phyloP scores from a whole-genome alignment of 2,113 vertebrate species.

The Pao palembangensis region DNA sequence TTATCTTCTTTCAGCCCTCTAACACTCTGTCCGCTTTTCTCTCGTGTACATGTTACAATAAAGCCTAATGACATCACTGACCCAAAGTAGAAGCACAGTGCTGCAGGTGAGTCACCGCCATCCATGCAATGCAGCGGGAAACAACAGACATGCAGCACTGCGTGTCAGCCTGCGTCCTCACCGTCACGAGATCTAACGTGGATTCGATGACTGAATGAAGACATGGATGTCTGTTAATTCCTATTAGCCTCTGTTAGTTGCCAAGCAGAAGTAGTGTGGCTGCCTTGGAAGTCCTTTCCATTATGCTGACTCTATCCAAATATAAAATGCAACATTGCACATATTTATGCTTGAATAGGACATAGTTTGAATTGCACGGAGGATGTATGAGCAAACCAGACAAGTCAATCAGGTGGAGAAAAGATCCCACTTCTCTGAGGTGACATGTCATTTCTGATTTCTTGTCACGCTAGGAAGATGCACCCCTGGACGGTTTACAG shows the following conservation, averaged over 20 bases:
- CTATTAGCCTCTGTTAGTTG: neutral
- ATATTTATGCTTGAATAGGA: no score
- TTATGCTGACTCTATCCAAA: no score
- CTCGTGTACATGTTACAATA: constrained; percentile 11
- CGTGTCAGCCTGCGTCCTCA: constrained; percentile 31
- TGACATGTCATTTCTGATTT: constrained; percentile 24
- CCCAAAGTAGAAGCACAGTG: constrained; percentile 40
- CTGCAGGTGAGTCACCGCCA: constrained; percentile 50
- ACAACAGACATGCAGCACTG: constrained; percentile 31
- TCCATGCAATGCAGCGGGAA: constrained; percentile 27
- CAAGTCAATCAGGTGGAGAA: constrained; percentile 23
- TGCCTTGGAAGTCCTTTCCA: no score
- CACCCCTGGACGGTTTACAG: constrained; percentile 16
- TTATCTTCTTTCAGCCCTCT: neutral
- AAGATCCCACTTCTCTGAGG: constrained; percentile 20
- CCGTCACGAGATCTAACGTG: constrained; percentile 39
- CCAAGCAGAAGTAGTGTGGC: no score
- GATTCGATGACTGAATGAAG: constrained; percentile 25
- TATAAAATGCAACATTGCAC: no score
- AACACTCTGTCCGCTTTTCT: neutral
- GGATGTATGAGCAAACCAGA: constrained; percentile 13
- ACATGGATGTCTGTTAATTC: constrained; percentile 9
- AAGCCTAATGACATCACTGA: constrained; percentile 48
- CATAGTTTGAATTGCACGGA: no score
- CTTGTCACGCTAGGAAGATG: constrained; percentile 24